Evolutionary conservation across 2,888 invertebrate genomes (phyloP).

Genomic region (Heteropelma amictum): DNA sequence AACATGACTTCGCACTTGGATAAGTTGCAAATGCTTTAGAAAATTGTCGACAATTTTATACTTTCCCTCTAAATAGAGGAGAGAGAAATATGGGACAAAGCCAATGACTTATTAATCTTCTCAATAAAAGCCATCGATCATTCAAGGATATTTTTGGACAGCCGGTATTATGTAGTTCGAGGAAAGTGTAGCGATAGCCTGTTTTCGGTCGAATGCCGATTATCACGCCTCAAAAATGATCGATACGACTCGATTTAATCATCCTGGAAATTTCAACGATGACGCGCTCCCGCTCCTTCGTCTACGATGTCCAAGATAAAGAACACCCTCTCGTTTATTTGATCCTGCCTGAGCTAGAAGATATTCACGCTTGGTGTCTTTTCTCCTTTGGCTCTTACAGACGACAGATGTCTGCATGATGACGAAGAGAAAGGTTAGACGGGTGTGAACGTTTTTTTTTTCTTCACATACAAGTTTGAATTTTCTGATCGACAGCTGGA

Average conservation of each 20-base stretch:
- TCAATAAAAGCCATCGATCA: background rate
- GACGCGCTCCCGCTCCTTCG: conserved; percentile 14
- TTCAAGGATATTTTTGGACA: background rate
- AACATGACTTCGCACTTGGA: too few species aligned
- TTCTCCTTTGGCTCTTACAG: conserved; percentile 13
- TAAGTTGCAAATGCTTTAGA: too few species aligned
- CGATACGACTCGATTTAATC: conserved; percentile 32
- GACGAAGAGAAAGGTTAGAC: conserved; percentile 38
- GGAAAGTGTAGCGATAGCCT: background rate
- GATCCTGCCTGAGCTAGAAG: background rate
- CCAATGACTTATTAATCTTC: too few species aligned
- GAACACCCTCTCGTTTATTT: background rate
- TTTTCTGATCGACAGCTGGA: conserved; percentile 45
- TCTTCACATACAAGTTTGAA: conserved; percentile 18
- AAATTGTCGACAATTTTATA: too few species aligned
- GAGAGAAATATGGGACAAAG: too few species aligned
- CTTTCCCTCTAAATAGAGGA: too few species aligned
- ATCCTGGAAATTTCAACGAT: conserved; percentile 36
- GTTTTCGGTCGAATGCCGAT: conserved; percentile 8
- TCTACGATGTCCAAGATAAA: background rate
- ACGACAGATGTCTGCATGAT: conserved; percentile 49
- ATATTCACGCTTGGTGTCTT: conserved; percentile 34
- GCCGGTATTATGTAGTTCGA: background rate
- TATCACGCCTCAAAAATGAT: conserved; percentile 43
- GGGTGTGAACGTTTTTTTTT: conserved; percentile 11